These are phyloP conservation scores for Halcyon badia DNA, from an alignment of 2,797 vertebrate genomes.

Conservation along the genomic window DNA sequence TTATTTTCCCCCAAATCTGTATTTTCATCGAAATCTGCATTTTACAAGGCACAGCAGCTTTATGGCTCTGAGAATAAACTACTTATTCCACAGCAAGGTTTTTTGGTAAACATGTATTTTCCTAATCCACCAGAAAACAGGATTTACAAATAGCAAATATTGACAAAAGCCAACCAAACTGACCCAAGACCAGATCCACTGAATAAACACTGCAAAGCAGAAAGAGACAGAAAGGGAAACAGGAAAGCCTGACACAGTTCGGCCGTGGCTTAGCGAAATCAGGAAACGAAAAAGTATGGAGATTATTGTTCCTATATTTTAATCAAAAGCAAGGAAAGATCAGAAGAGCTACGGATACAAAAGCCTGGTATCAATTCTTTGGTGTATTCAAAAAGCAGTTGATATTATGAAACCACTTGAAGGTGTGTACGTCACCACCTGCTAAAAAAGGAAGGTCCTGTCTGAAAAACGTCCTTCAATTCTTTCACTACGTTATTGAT, in stretches of 20 bases:
- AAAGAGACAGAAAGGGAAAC: constrained; percentile 19
- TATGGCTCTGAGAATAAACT: neutral
- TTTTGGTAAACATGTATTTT: neutral
- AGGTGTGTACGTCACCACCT: constrained; percentile 12
- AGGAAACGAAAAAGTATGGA: constrained; percentile 22
- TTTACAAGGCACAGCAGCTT: neutral
- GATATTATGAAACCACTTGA: constrained; percentile 26
- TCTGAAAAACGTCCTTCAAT: constrained; percentile 68
- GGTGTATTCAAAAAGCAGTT: neutral
- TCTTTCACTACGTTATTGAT: constrained; percentile 50
- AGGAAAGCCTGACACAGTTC: constrained; percentile 24
- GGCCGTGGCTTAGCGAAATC: neutral
- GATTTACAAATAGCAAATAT: neutral
- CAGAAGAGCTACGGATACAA: constrained; percentile 9
- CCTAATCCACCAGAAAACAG: neutral
- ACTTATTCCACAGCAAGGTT: neutral
- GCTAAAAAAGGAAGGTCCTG: constrained; percentile 64
- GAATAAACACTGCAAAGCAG: neutral
- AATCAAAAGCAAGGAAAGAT: constrained; percentile 45
- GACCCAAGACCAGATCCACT: neutral
- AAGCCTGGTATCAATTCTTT: constrained; percentile 16
- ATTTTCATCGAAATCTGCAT: neutral
- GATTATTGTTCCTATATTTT: constrained; percentile 34
- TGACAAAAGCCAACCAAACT: neutral
- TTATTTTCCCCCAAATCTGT: neutral